Percentiles rank a stretch among this genome's conserved stretches.
phyloP scores from a whole-genome alignment of 2,797 vertebrate species.

The Ctenosaura bakeri region DNA sequence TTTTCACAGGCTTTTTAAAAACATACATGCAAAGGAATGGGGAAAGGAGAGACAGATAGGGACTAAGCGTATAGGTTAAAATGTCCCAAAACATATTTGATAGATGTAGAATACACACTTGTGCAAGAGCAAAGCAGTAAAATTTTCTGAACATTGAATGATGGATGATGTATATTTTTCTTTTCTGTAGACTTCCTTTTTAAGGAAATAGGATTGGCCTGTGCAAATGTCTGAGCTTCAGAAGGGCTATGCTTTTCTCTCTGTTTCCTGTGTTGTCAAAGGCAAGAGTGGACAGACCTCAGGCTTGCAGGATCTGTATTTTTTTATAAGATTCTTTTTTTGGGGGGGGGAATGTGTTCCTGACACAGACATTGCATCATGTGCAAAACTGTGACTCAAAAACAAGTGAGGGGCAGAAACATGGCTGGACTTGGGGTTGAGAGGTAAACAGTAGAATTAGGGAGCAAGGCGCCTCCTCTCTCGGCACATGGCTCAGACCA shows the following conservation, averaged over 20 bases:
- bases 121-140: too few relatives aligned
- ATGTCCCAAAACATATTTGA: too few relatives aligned
- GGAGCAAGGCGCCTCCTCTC: not conserved
- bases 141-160: too few relatives aligned
- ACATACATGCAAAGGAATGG: too few relatives aligned
- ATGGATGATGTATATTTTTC: not conserved
- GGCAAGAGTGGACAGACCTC: not conserved
- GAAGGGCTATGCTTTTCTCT: not conserved
- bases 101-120: too few relatives aligned
- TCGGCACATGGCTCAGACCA: not conserved
- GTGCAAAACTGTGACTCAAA: too few relatives aligned
- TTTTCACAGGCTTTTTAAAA: too few relatives aligned
- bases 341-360: too few relatives aligned
- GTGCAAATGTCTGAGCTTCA: not conserved
- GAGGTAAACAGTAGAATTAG: not conserved
- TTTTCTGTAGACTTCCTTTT: not conserved
- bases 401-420: not conserved
- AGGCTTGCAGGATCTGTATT: not conserved
- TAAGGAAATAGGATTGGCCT: not conserved
- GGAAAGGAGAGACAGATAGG: too few relatives aligned
- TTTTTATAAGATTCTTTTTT: not conserved
- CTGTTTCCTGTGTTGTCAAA: not conserved
- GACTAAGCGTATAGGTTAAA: too few relatives aligned
- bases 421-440: not conserved
- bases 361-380: too few relatives aligned